Evolutionary conservation across 2,113 vertebrate species (phyloP).

Genomic region (Istiophorus platypterus): DNA sequence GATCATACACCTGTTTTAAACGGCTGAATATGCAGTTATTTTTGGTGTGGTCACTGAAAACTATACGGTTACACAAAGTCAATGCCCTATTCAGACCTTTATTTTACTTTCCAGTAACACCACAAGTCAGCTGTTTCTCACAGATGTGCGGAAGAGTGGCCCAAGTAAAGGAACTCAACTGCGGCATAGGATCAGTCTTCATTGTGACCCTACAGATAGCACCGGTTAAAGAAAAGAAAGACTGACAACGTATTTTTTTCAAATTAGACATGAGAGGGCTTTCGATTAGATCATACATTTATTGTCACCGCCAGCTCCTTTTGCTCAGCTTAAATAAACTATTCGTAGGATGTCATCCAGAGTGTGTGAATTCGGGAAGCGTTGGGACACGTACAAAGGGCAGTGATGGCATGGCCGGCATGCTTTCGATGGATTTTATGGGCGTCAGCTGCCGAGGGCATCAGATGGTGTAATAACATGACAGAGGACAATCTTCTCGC

Average conservation of each 20-base stretch:
- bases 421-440: constrained; percentile 59
- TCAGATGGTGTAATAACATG: constrained; percentile 65
- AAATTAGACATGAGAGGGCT: not conserved
- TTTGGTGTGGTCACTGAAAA: constrained; percentile 23
- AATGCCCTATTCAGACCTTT: constrained; percentile 11
- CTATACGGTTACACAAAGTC: constrained; percentile 7
- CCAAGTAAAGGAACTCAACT: not conserved
- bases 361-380: constrained; percentile 41
- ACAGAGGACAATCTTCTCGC: constrained; percentile 58
- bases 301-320: constrained; percentile 42
- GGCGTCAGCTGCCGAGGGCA: constrained; percentile 67
- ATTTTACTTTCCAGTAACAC: constrained; percentile 33
- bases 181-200: not conserved
- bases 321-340: constrained; percentile 10
- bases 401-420: constrained; percentile 67
- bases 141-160: not conserved
- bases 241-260: not conserved
- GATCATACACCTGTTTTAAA: constrained; percentile 37
- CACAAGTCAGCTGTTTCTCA: not conserved
- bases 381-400: constrained; percentile 59
- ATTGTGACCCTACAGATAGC: not conserved
- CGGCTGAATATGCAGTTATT: constrained; percentile 33
- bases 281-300: constrained; percentile 28
- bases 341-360: constrained; percentile 31
- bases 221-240: not conserved